Conservation (phyloP, 2,797 vertebrate species). For the Gymnoscopelus braueri region DNA sequence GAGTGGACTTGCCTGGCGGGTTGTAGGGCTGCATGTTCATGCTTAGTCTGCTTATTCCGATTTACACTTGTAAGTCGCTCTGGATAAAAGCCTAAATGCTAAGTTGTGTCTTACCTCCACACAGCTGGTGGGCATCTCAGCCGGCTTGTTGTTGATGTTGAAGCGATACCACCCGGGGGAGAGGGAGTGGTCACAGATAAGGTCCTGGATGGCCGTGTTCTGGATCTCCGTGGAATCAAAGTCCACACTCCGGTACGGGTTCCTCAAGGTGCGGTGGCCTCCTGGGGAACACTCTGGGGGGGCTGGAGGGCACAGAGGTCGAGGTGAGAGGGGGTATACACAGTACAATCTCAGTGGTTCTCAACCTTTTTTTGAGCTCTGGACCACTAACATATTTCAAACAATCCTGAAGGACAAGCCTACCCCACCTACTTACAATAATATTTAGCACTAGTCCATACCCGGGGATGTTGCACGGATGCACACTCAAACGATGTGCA, state of each 20-base stretch:
- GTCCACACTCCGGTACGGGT: slow-evolving; percentile 74
- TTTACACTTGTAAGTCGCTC: too few relatives aligned
- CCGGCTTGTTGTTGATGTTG: slow-evolving; percentile 76
- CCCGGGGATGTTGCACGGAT: too few relatives aligned
- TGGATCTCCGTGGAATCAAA: slow-evolving; percentile 87
- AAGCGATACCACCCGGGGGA: slow-evolving; percentile 83
- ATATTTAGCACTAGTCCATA: too few relatives aligned
- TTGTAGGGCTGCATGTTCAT: too few relatives aligned
- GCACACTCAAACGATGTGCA: too few relatives aligned
- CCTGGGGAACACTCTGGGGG: slow-evolving; percentile 82
- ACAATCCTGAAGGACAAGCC: not conserved
- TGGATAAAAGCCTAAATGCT: too few relatives aligned
- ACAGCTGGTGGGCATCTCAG: slow-evolving; percentile 86
- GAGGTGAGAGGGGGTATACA: too few relatives aligned
- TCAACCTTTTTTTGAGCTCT: not conserved
- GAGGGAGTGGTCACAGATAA: slow-evolving; percentile 87
- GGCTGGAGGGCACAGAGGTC: slow-evolving; percentile 29
- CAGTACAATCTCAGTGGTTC: too few relatives aligned
- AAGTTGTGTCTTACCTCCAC: slow-evolving; percentile 75
- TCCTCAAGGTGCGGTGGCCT: slow-evolving; percentile 71
- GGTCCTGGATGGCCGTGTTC: slow-evolving; percentile 75
- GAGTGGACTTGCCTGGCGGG: too few relatives aligned
- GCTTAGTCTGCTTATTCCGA: too few relatives aligned
- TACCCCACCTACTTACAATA: too few relatives aligned
- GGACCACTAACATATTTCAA: not conserved